Base-by-base conservation (phyloP, 2,797 vertebrate species). In the Mus minutoides region DNA sequence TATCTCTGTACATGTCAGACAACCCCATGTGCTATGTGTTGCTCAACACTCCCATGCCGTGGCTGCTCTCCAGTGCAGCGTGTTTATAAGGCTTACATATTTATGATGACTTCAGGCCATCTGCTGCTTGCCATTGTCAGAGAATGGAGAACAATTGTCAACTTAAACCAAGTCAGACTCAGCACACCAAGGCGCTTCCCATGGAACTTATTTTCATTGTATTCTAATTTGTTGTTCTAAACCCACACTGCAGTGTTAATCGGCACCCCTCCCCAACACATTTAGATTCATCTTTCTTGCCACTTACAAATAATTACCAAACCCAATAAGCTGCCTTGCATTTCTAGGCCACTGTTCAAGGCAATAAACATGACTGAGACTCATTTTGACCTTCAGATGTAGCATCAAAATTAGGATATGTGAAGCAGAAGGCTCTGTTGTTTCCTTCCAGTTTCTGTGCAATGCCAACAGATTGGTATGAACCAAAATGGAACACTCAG, bases 31-130 rank as follows among this genome's bases (percentile, higher is more conserved):
- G 17, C 69, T 93, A 17, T 91, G 75, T 80, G 92, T 37, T 97
- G 84, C 82, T 97, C 88, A 94, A 88, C 56, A 90, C 0, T 0
- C 46, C 56, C 86, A 96, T 94, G 37, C 97, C 91, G 95, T 94
- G 95, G 97, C 94, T 95, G 88, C 83, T 85, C 54, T 98, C 97
- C 94, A 98, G 92, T 90, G 94, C 92, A 96, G 90, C 62, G 89
- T 89, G 52, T 96, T 98, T 97, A 76, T 64, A 91, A 89, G 86
- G 73, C 73, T 96, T 97, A 86, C 94, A 93, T 98, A 98, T 98
- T 98, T 98, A 97, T 98, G 97, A 98, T 96, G 96, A 98, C 97
- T 97, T 97, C 95, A 95, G 97, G 97, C 97, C 95, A 97, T 98
- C 96, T 98, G 96, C 92, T 98, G 93, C 97, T 98, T 89, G 84